Base-by-base conservation (phyloP, 1,140 invertebrate genomes). In the Drosophila neocordata region DNA sequence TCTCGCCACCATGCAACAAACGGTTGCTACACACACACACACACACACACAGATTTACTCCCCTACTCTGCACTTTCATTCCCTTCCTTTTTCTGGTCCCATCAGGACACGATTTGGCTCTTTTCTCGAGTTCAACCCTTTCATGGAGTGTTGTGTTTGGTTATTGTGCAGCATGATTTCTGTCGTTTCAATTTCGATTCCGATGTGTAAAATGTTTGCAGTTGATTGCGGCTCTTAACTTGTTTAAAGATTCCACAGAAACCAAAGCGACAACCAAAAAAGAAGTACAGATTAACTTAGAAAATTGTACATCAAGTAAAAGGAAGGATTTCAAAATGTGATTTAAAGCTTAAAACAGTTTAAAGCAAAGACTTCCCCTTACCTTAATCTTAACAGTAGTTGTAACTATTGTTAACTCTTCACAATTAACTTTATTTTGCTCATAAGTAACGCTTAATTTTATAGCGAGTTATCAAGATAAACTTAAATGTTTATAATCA, bases 211-310 rank as follows among this genome's bases (percentile, higher is more conserved):
- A 83, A 75, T 79, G 65, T 84, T 83, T 83, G 80, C 67, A 80
- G 80, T 76, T 83, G 79, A 84, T 83, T 83, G 80, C 76, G 79
- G 79, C 69, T 65, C 79, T 83, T 83, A 83, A 83, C 79, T 83
- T 78, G 76, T 72, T 83, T 76, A 63, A 79, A 79, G 74, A 77
- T 69, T 82, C 51, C 48, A 62, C 27, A 60, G 73, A 73, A 62
- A 73, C 55, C 62, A 73, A 66, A 48, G 41, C 41, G 41, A 48
- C 41, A 48, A 48, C 41, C 41, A 48, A 3, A 9, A 18, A 1
- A 20, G 41, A 48, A 20, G 41, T 1, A 20, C 15, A 44, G 15
- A 15, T 18, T n/a, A 15, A 44, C 5, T 44, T 44, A 44, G 27
- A 31, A 31, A 31, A 31, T 8, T 18, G 13, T 7, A 44, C 13